These are phyloP conservation scores for Mormyrus iriodes DNA, from an alignment of 2,113 vertebrate genomes.

Conservation along the genomic window DNA sequence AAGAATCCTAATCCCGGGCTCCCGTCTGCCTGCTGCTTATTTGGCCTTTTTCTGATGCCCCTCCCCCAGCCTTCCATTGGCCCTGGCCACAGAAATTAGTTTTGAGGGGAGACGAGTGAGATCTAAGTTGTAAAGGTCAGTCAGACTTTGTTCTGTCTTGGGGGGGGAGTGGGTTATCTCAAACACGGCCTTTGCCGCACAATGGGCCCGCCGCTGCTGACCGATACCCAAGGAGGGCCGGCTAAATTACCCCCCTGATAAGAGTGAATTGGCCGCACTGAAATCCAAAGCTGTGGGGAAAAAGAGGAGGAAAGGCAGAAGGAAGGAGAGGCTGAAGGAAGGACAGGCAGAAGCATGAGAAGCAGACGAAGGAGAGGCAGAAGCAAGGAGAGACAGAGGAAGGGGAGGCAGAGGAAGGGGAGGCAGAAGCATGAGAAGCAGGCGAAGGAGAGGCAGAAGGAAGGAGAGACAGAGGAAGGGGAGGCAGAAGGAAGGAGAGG, in stretches of 20 bases:
- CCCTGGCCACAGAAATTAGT: constrained; percentile 75
- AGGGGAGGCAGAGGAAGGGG: too few relatives aligned
- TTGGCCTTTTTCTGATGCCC: constrained; percentile 66
- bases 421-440: constrained; percentile 38
- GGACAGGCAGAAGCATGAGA: too few relatives aligned
- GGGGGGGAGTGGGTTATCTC: constrained; percentile 96
- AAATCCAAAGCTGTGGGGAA: constrained; percentile 71
- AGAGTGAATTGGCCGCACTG: constrained; percentile 77
- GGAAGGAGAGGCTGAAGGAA: constrained; percentile 14
- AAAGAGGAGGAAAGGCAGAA: constrained; percentile 32
- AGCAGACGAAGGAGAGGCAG: constrained; percentile 33
- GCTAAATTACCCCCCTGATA: constrained; percentile 86
- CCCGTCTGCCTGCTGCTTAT: constrained; percentile 57
- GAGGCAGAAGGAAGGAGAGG: too few relatives aligned
- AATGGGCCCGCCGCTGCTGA: constrained; percentile 83
- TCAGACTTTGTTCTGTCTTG: constrained; percentile 88
- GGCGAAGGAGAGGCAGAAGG: too few relatives aligned
- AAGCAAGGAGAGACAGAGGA: constrained; percentile 48
- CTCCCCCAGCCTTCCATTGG: constrained; percentile 62
- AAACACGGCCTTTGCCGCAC: constrained; percentile 80
- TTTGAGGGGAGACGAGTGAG: constrained; percentile 72
- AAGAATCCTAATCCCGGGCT: constrained; percentile 76
- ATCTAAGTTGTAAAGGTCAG: constrained; percentile 93
- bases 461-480: constrained; percentile 48
- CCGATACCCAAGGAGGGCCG: constrained; percentile 89